phyloP scores from a whole-genome alignment of 2,888 invertebrate genomes.

The Electrophaes corylata region DNA sequence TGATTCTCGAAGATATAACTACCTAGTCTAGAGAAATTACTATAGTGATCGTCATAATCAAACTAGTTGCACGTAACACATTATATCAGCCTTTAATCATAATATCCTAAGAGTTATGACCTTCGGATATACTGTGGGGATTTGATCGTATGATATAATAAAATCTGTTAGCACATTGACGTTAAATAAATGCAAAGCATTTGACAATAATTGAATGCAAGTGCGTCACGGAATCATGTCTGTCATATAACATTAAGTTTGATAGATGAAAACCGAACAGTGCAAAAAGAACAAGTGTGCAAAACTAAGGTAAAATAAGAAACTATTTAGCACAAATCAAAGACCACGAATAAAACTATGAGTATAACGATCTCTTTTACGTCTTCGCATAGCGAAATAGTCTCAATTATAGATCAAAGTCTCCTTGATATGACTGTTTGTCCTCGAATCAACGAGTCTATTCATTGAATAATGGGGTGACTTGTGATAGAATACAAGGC shows the following conservation, averaged over 20 bases:
- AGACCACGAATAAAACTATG: no score
- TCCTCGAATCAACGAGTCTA: constrained; percentile 15
- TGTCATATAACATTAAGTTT: no score
- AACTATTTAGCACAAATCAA: no score
- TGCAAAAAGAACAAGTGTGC: no score
- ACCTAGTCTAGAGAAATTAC: background rate
- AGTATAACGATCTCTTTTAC: no score
- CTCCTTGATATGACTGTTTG: constrained; percentile 1
- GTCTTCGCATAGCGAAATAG: no score
- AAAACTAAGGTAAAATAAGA: no score
- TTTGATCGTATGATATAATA: background rate
- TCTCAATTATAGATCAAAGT: background rate
- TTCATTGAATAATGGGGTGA: constrained; percentile 10
- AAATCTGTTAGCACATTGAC: constrained; percentile 8
- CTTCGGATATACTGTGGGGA: background rate
- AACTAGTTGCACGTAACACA: background rate
- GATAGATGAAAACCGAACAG: no score
- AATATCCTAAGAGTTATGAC: background rate
- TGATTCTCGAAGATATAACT: no score
- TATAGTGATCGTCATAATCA: background rate
- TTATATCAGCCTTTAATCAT: background rate
- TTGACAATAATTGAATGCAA: no score
- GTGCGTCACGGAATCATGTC: no score
- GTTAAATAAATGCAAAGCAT: background rate
- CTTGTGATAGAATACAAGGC: background rate